These are phyloP conservation scores for Campoletis sonorensis DNA, from an alignment of 1,140 invertebrate species.

Conservation along the genomic window DNA sequence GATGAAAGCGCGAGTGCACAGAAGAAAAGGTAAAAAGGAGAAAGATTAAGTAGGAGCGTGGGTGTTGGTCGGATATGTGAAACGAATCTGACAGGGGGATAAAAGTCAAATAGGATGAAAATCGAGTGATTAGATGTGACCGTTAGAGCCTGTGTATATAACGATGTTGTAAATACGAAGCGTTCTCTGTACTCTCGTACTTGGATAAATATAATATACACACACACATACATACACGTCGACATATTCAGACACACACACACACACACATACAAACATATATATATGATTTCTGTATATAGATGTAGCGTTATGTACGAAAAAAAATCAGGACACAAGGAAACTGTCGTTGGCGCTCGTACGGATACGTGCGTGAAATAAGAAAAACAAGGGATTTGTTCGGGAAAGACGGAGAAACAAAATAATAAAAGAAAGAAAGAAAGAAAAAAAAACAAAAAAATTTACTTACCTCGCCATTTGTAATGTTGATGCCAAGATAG, in stretches of 20 bases:
- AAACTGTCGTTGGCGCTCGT: constrained; percentile 5
- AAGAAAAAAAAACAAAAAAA: neutral
- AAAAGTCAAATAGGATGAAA: constrained; percentile 6
- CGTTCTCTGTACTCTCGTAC: neutral
- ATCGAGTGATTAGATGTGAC: neutral
- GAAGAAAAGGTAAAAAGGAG: neutral
- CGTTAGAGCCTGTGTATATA: constrained; percentile 1
- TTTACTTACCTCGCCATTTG: constrained; percentile 92
- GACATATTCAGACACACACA: neutral
- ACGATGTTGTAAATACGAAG: constrained; percentile 14
- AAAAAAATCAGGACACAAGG: constrained; percentile 7
- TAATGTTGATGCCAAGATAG: constrained; percentile 96
- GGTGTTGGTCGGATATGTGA: constrained; percentile 1
- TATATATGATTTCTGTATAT: neutral
- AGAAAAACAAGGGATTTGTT: neutral
- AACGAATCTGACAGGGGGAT: neutral
- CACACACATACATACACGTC: neutral
- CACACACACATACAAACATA: neutral
- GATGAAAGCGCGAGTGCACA: neutral
- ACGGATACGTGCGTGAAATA: constrained; percentile 3
- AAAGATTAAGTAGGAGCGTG: neutral
- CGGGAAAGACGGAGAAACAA: neutral
- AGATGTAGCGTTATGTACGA: constrained; percentile 4
- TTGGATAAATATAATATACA: neutral
- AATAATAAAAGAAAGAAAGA: neutral